These are phyloP conservation scores for Tetraodon nigroviridis DNA, from an alignment of 2,113 vertebrate genomes.

Conservation along the genomic window DNA sequence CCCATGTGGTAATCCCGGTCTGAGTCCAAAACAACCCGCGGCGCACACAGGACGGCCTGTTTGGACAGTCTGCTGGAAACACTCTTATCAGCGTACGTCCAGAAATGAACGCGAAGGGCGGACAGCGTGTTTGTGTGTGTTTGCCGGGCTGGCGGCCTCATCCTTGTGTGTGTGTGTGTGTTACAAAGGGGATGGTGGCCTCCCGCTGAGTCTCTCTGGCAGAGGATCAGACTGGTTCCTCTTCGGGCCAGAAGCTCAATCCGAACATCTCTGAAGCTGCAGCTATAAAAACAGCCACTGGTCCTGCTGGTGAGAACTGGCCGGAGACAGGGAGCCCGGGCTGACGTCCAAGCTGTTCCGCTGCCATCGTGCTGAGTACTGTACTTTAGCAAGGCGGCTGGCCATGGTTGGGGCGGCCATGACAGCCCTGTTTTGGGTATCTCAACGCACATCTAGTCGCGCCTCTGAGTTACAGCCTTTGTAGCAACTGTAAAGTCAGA, in stretches of 20 bases:
- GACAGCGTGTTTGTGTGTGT: conserved; percentile 12
- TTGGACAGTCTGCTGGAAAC: conserved; percentile 54
- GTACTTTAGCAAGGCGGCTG: conserved; percentile 16
- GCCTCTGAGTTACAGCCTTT: conserved; percentile 44
- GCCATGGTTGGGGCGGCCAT: too few relatives aligned
- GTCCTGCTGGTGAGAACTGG: conserved; percentile 73
- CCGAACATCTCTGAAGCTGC: conserved; percentile 45
- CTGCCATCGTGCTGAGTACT: conserved; percentile 29
- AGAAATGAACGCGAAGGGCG: conserved; percentile 44
- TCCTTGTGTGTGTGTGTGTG: neutral
- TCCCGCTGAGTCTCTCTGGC: conserved; percentile 65
- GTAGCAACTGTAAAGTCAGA: conserved; percentile 54
- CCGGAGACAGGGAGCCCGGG: conserved; percentile 13
- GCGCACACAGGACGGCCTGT: conserved; percentile 19
- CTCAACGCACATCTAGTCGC: neutral
- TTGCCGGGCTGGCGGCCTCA: too few relatives aligned
- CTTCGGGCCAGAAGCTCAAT: conserved; percentile 49
- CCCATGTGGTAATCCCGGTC: conserved; percentile 23
- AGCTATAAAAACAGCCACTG: conserved; percentile 60
- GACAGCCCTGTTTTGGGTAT: conserved; percentile 40
- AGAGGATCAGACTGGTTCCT: conserved; percentile 65
- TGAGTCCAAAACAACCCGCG: conserved; percentile 16
- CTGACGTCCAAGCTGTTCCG: conserved; percentile 22
- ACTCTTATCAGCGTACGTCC: conserved; percentile 55
- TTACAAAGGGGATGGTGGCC: conserved; percentile 32